These are phyloP conservation scores for Unio delphinus DNA, from an alignment of 2,888 invertebrate species.

Conservation along the genomic window DNA sequence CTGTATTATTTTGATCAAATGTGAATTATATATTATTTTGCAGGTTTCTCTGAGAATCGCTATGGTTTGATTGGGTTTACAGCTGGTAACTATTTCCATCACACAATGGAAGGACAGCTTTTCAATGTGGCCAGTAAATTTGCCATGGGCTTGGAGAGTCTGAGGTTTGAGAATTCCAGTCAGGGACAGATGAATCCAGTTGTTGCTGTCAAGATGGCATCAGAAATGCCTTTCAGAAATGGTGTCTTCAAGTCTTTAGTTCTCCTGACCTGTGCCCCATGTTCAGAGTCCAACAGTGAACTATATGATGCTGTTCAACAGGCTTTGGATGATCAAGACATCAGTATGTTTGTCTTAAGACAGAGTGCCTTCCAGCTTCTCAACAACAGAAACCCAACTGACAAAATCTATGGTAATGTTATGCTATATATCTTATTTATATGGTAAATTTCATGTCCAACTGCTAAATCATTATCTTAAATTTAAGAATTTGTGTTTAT, in stretches of 20 bases:
- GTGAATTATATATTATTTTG: conserved; percentile 1
- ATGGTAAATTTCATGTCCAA: background rate
- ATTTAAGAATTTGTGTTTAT: too few relatives aligned
- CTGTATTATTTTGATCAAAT: background rate
- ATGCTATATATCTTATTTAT: background rate
- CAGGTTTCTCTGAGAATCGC: conserved; percentile 74
- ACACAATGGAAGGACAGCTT: conserved; percentile 74
- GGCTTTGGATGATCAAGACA: conserved; percentile 35
- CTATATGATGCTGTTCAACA: conserved; percentile 20
- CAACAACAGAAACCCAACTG: conserved; percentile 68
- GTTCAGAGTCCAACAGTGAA: conserved; percentile 76
- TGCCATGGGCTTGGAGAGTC: conserved; percentile 49
- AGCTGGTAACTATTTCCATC: conserved; percentile 82
- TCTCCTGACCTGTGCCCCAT: conserved; percentile 75
- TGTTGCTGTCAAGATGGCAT: conserved; percentile 78
- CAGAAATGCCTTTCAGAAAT: conserved; percentile 83
- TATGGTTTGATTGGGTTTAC: conserved; percentile 84
- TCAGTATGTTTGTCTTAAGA: conserved; percentile 55
- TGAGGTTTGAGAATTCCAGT: conserved; percentile 38
- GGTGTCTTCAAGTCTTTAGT: conserved; percentile 88
- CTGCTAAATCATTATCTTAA: background rate
- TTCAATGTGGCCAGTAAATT: conserved; percentile 55
- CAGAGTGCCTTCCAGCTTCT: conserved; percentile 42
- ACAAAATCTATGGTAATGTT: conserved; percentile 79
- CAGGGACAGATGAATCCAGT: conserved; percentile 56